Evolutionary conservation across 2,113 vertebrate genomes (phyloP).

Genomic region (Cryptomyrus ogoouensis): DNA sequence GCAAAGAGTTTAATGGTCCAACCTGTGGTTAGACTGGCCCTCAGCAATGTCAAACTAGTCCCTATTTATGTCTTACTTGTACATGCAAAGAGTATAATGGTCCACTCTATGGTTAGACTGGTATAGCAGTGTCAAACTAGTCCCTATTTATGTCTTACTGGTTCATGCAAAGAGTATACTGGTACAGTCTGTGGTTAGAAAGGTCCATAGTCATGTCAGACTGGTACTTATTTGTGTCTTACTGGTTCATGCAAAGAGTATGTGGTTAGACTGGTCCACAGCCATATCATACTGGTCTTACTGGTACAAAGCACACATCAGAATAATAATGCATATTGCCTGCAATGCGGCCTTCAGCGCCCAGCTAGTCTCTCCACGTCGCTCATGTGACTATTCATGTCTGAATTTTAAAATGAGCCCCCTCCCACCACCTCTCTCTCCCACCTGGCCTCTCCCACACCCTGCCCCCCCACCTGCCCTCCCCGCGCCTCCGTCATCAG

Average conservation of each 20-base stretch:
- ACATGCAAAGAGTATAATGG: no score
- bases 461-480: slow-evolving; percentile 12
- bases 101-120: no score
- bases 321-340: not conserved
- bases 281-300: not conserved
- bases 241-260: not conserved
- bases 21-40: no score
- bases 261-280: not conserved
- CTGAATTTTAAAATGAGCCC: not conserved
- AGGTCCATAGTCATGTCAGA: no score
- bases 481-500: slow-evolving; percentile 27
- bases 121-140: no score
- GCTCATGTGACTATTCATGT: not conserved
- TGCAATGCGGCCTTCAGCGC: not conserved
- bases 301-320: not conserved
- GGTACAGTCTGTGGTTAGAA: no score
- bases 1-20: no score
- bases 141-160: no score
- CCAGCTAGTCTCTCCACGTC: not conserved
- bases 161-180: no score
- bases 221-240: no score
- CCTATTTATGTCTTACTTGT: no score
- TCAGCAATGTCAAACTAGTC: no score
- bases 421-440: slow-evolving; percentile 40
- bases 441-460: slow-evolving; percentile 43